Base-by-base conservation (phyloP, 2,113 vertebrate genomes). In the Pygoscelis antarcticus region DNA sequence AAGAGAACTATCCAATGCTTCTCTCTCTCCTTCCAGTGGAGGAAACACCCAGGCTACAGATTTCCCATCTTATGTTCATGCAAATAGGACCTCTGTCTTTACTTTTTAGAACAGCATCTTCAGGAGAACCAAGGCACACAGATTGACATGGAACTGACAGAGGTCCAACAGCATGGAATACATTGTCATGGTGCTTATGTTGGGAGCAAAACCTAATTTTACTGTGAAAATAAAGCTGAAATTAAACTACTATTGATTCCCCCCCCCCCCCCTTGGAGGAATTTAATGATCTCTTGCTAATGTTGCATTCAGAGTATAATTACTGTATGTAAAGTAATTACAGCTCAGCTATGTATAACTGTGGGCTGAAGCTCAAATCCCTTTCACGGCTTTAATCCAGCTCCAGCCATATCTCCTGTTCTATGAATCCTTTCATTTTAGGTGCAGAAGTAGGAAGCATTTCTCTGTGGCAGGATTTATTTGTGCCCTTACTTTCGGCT, bases 301-400 rank as follows among this genome's bases (percentile, higher is more conserved):
- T 89, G 27, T 93, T 95, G 51, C 77, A 32, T 84, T 95, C 40
- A 79, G 61, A 68, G 26, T 44, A 46, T 95, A 97, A 96, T 96
- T 96, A 96, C 77, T 77, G 13, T 42, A 47, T 69, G 84, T 85
- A 66, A 94, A 89, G 87, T 91, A 96, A 96, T 96, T 95, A 91
- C 14, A 57, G 77, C 61, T 95, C 46, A 65, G 38, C 77, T 87
- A 46, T 25, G 16, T 84, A 25, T 84, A 89, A 83, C 57, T 84
- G 22, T 19, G 40, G 44, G 42, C 69, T 91, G 81, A 89, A 78
- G 69, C 69, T 81, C 64, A 80, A 49, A 91, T 95, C 70, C 42
- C 62, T 79, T 89, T 69, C 58, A 76, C 2, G 1, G 44, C 49
- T 95, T 93, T 76, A 79, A 75, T 83, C 40, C 38, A 38, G 64